Base-by-base conservation (phyloP, 2,888 invertebrate genomes). In the Leptopilina myrica region DNA sequence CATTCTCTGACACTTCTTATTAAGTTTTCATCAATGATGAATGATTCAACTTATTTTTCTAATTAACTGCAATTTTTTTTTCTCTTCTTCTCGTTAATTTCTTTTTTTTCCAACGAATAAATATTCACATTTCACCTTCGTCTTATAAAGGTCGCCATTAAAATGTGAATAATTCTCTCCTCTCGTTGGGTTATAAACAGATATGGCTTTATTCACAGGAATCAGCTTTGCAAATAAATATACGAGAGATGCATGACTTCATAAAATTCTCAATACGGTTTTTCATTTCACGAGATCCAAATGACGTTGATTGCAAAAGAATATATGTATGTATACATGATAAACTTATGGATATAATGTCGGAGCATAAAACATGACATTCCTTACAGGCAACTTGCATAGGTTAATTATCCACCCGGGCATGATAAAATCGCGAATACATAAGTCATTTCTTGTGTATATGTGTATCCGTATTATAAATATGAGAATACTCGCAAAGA, bases 381-480 rank as follows among this genome's bases (percentile, higher is more conserved):
- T 40, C 62, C 59, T 62, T 49, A 53, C 49, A 56, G 15, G 62
- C 62, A 20, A 73, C 66, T 77, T 66, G 65, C 46, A 26, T 65
- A 77, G 59, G 77, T 75, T 75, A 56, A 53, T 53, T 69, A 67
- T 64, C 46, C 40, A 66, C 49, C 59, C 46, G 67, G 46, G 49
- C 43, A 69, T 64, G 76, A 79, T 79, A 79, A 76, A 79, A 79
- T 79, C 76, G n/a, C 33, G 43, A 62, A 62, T 62, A 20, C 62
- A 62, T 62, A 62, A 62, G 62, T 62, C 62, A 49, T 49, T 43
- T 49, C 49, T 11, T 49, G 49, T 49, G 43, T 43, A 43, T 43
- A 49, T 49, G 49, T 9, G 11, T 49, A 4, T 49, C 11, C 43
- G 11, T 49, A 49, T 49, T 49, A 49, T 49, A 49, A 11, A 12